Conservation (phyloP, 37 sponge, comb jelly and placozoan genomes). For the Chondrilla cf. caribensis region DNA sequence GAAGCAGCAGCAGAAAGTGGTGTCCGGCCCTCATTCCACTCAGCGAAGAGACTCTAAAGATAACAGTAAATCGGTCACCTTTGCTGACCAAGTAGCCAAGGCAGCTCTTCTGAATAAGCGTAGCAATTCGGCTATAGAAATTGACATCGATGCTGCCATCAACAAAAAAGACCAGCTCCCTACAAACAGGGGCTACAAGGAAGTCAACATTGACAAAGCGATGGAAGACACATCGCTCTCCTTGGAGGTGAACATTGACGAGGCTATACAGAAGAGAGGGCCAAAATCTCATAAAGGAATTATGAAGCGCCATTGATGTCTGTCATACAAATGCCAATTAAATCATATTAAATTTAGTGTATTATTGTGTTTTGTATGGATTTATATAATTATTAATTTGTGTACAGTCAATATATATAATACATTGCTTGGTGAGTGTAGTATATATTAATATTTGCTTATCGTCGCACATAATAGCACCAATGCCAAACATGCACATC, state of each 20-base stretch:
- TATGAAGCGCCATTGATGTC: neutral
- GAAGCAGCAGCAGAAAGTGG: no score
- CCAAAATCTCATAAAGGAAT: conserved; percentile 7
- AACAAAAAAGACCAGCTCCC: neutral
- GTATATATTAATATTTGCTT: no score
- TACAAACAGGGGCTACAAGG: neutral
- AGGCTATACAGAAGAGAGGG: conserved; percentile 25
- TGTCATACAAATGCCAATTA: no score
- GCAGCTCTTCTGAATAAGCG: neutral
- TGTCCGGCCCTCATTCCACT: no score
- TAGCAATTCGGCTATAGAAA: neutral
- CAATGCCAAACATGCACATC: no score
- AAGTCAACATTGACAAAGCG: conserved; percentile 22
- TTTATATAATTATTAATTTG: no score
- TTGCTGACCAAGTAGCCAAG: conserved; percentile 17
- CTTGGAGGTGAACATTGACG: conserved; percentile 14
- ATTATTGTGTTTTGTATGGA: no score
- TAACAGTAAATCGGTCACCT: conserved; percentile 6
- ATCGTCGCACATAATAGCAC: no score
- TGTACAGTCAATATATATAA: no score
- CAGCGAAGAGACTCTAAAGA: neutral
- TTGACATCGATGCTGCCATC: conserved; percentile 27
- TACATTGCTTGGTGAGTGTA: no score
- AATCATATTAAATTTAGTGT: no score
- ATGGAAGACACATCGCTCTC: neutral